Evolutionary conservation across 2,797 vertebrate species (phyloP), one percentile per base, ranked within the genome.

Genomic region (Euthynnus affinis): DNA sequence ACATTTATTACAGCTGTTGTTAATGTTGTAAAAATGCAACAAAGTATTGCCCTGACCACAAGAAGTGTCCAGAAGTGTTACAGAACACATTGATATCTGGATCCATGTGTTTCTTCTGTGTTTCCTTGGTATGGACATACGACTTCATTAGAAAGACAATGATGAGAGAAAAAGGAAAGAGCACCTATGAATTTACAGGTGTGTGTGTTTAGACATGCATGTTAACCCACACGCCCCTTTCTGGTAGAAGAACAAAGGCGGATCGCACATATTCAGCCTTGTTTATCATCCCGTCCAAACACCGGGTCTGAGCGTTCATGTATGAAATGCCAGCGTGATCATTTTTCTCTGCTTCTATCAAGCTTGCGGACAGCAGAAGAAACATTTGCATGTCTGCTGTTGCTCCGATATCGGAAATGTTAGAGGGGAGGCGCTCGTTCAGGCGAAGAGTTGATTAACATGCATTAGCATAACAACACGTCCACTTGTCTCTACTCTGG

Each of bases 381-480:
- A 83, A 82, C 66, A 68, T 80, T 69, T 78, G 59, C 76, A 80
- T 68, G 70, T 76, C 56, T 72, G 64, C 56, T 67, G 52, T 25
- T 61, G 64, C 37, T 27, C 22, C 10, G 18, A 49, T 84, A 80
- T 66, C 58, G 53, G 20, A 60, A 66, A 81, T 76, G 60, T 76
- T 64, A 51, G 51, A 73, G 62, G 76, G 32, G 67, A 65, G 82
- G 58, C 13, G 40, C 64, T 73, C 60, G 2, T 72, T 82, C 59
- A 76, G 59, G 32, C n/a, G 29, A 66, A 68, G 65, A 68, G 76
- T 58, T 81, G 70, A 82, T 80, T 68, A 74, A 67, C 82, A 84
- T 61, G 61, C 37, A 88, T 88, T 81, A 77, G 76, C 81, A 86
- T 84, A 83, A 77, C 62, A 82, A 77, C 70, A 37, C 44, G 40